A percentile compares a stretch with the other conserved stretches of the same genome.
Conservation (phyloP, 2,888 invertebrate species). For the Trisateles emortualis region DNA sequence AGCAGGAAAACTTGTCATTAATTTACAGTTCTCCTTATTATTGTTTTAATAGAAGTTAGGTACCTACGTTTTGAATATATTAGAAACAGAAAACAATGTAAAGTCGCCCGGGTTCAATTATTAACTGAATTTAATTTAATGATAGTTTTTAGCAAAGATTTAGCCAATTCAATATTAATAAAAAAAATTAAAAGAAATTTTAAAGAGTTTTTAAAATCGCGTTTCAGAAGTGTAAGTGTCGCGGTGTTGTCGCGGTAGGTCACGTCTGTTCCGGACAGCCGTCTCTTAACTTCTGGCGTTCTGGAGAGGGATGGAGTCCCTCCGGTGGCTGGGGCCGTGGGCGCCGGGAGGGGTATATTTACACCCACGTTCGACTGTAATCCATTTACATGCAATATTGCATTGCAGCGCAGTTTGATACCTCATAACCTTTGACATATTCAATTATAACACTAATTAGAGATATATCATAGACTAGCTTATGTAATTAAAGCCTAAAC, state of each 20-base stretch:
- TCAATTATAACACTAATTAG: too few species aligned
- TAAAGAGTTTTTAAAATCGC: neutral
- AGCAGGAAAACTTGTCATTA: constrained; percentile 22
- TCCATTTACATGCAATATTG: neutral
- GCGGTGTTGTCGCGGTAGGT: neutral
- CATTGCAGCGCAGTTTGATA: neutral
- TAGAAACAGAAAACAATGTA: too few species aligned
- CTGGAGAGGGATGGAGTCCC: neutral
- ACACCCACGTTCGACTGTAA: neutral
- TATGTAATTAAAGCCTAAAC: too few species aligned
- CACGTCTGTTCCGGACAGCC: neutral
- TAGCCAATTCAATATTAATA: neutral
- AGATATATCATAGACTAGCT: too few species aligned
- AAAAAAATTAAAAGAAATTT: neutral
- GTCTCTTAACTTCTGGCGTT: constrained; percentile 6
- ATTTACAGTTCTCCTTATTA: constrained; percentile 7
- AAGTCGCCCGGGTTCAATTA: too few species aligned
- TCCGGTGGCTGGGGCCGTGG: neutral
- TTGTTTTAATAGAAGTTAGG: constrained; percentile 14
- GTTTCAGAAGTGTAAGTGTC: neutral
- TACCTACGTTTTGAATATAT: neutral
- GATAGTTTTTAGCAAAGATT: too few species aligned
- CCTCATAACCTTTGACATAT: too few species aligned
- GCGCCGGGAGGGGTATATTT: neutral
- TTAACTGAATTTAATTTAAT: too few species aligned